phyloP scores from a whole-genome alignment of 2,797 vertebrate species.

The Alca torda region DNA sequence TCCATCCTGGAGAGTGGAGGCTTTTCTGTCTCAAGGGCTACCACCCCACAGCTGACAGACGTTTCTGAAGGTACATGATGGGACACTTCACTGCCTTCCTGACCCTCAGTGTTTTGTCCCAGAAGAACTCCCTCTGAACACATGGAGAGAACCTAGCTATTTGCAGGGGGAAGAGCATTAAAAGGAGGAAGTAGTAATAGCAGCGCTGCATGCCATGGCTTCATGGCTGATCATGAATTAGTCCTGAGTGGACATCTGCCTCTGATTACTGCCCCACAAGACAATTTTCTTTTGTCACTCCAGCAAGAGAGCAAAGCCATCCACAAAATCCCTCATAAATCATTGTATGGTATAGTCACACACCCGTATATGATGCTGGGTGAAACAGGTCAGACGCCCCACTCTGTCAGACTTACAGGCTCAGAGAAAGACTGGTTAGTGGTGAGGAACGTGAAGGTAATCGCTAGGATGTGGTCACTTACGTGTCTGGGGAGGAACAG shows the following conservation, averaged over 20 bases:
- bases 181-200: neutral
- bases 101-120: neutral
- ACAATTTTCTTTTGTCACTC: neutral
- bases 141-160: neutral
- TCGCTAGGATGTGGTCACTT: neutral
- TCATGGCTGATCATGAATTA: neutral
- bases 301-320: neutral
- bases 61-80: conserved; percentile 88
- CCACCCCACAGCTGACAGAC: conserved; percentile 93
- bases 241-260: neutral
- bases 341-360: neutral
- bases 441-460: neutral
- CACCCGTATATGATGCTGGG: neutral
- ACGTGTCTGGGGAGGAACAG: neutral
- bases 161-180: neutral
- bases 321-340: neutral
- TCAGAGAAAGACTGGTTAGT: neutral
- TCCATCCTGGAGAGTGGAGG: conserved; percentile 97
- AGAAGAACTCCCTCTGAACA: neutral
- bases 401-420: neutral
- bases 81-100: neutral
- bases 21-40: conserved; percentile 96
- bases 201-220: neutral
- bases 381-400: neutral
- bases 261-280: neutral